phyloP scores from a whole-genome alignment of 2,888 invertebrate species.

The Helobdella robusta region DNA sequence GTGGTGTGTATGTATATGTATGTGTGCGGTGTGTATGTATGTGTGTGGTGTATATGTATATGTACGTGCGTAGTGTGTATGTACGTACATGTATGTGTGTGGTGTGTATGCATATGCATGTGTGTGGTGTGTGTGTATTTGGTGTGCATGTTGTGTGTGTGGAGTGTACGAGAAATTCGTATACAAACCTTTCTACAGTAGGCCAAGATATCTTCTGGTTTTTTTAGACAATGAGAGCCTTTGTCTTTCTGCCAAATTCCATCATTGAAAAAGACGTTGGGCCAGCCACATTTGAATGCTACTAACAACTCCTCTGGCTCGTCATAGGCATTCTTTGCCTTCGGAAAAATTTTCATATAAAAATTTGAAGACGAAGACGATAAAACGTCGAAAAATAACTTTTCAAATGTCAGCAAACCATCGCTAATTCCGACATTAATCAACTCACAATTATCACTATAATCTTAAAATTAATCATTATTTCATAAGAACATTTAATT shows the following conservation, averaged over 20 bases:
- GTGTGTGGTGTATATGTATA: no score
- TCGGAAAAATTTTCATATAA: not conserved
- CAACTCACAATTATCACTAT: no score
- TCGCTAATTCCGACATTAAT: no score
- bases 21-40: no score
- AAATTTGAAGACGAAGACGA: no score
- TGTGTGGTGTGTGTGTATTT: constrained; percentile 1
- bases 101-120: not conserved
- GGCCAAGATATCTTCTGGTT: constrained; percentile 16
- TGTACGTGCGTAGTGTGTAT: no score
- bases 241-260: constrained; percentile 21
- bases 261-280: constrained; percentile 11
- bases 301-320: constrained; percentile 8
- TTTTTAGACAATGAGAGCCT: constrained; percentile 9
- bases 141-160: not conserved
- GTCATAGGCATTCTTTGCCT: not conserved
- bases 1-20: no score
- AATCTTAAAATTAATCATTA: no score
- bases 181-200: constrained; percentile 22
- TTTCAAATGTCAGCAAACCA: no score
- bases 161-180: not conserved
- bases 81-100: no score
- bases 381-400: no score
- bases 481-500: no score
- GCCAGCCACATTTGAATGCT: constrained; percentile 23